These are phyloP conservation scores for Apocrypta bakeri DNA, from an alignment of 1,140 invertebrate species.

Conservation along the genomic window DNA sequence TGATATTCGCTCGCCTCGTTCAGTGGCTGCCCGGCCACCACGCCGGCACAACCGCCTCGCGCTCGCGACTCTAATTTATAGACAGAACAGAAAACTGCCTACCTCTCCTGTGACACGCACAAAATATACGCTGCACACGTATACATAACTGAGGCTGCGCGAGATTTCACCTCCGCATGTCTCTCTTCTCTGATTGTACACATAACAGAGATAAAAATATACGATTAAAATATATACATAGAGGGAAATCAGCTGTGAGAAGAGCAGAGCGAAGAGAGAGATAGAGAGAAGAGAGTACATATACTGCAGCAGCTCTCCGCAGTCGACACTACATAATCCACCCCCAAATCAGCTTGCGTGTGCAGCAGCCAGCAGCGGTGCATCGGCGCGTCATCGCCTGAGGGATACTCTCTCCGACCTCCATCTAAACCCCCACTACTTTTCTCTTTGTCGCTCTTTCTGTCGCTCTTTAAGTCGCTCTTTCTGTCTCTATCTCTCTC, in stretches of 20 bases:
- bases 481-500: no score
- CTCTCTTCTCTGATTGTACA: no score
- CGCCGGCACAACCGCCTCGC: conserved; percentile 67
- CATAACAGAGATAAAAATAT: no score
- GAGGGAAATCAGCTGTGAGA: neutral
- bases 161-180: no score
- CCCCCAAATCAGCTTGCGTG: neutral
- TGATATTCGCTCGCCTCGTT: conserved; percentile 53
- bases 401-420: neutral
- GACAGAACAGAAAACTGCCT: neutral
- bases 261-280: neutral
- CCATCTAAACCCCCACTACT: neutral
- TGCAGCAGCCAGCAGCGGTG: neutral
- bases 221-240: no score
- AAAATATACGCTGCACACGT: no score
- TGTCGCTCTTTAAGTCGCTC: neutral
- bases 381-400: neutral
- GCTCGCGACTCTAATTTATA: neutral
- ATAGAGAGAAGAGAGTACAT: neutral
- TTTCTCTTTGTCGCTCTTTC: neutral
- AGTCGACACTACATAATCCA: neutral
- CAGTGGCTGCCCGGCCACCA: conserved; percentile 73
- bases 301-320: neutral
- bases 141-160: no score
- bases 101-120: no score